Evolutionary conservation across 2,797 vertebrate species (phyloP).

Genomic region (Mormyrops boulengeri): DNA sequence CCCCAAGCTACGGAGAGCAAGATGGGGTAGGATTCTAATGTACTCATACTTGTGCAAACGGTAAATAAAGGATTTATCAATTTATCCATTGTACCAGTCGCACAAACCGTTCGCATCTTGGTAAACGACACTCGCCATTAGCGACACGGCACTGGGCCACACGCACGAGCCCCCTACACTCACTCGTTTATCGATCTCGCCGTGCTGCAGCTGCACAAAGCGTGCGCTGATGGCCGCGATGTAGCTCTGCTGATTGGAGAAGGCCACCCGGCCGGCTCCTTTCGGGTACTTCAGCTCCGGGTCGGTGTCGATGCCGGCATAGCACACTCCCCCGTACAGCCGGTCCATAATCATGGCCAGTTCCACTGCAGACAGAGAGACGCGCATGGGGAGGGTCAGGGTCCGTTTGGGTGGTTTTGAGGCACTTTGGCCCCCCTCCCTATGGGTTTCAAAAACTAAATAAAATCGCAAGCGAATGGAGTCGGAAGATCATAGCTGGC

Average conservation of each 20-base stretch:
- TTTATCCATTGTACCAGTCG: not conserved
- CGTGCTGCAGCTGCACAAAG: conserved; percentile 99
- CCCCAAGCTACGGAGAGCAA: not conserved
- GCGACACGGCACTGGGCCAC: not conserved
- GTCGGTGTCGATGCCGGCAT: conserved; percentile 97
- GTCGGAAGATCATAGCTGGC: not conserved
- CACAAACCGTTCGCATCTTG: not conserved
- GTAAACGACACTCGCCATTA: not conserved
- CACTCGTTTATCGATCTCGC: conserved; percentile 99
- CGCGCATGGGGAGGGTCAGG: not conserved
- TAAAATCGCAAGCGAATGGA: not conserved
- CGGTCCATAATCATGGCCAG: conserved; percentile 99
- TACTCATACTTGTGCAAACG: not conserved
- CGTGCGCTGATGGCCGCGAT: conserved; percentile 99
- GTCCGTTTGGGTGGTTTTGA: not conserved
- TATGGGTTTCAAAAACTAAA: not conserved
- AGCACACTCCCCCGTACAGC: conserved; percentile 96
- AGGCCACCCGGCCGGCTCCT: conserved; percentile 95
- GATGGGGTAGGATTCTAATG: not conserved
- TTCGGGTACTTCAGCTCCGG: conserved; percentile 99
- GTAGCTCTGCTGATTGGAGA: conserved; percentile 99
- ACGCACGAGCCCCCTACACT: conserved; percentile 38
- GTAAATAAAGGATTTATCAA: not conserved
- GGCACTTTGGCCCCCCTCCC: not conserved
- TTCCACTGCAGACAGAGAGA: conserved; percentile 71